Evolutionary conservation across 2,888 invertebrate species (phyloP), one percentile per base, ranked within the genome.

Genomic region (Hemicrepidius hirtus): DNA sequence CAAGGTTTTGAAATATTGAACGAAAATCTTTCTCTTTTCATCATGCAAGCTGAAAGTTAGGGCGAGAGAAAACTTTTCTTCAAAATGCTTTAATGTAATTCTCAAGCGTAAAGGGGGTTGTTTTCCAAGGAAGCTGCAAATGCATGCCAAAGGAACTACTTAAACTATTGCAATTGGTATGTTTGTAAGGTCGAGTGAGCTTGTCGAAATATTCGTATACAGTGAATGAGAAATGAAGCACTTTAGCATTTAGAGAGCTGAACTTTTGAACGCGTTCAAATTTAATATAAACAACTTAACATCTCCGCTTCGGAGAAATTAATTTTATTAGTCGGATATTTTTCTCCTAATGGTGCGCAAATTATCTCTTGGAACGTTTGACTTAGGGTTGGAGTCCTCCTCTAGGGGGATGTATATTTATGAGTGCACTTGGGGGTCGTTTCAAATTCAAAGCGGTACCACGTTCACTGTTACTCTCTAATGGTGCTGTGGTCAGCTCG

Each of bases 401-500:
- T n/a, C n/a, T n/a, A n/a, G n/a, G 21, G 44, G 44, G 9, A 49
- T 20, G 18, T 20, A 24, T 55, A 55, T 55, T 55, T 28, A 55
- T 21, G 13, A 28, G 24, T 24, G 24, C 32, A 32, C 32, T 55
- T 32, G 53, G 32, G 28, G 32, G 16, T 55, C 32, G 53, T 55
- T 57, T 37, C 21, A 20, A 35, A 57, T 57, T 57, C 57, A 57
- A 57, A 57, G 57, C 57, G 53, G 57, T 9, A 20, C 37, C 9
- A 37, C 57, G 37, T 12, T 18, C 55, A n/a, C 37, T 44, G 60
- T 44, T 60, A 16, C 24, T 44, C 24, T 44, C 41, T 60, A 60
- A 60, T 60, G 60, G 60, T 28, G 60, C 60, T 60, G 60, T 44
- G 60, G 60, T 60, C 60, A 60, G 60, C 60, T 21, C 60, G 60